These are phyloP conservation scores for Paragorgia papillata DNA, from an alignment of 92 coral and sea anemone genomes.

Conservation along the genomic window DNA sequence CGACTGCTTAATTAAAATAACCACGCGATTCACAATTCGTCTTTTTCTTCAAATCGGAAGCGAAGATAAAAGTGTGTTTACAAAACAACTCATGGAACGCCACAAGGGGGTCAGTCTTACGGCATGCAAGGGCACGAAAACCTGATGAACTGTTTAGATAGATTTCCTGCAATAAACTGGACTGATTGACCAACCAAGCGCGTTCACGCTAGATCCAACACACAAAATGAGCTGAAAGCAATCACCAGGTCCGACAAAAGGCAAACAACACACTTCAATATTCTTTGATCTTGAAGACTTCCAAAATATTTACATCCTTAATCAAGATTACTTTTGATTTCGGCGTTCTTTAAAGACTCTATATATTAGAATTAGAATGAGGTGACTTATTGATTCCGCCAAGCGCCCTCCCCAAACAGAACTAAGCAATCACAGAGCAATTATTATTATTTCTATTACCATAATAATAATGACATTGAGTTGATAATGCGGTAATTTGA, in stretches of 20 bases:
- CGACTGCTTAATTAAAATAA: constrained; percentile 31
- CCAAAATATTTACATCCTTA: constrained; percentile 39
- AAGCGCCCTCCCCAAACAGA: constrained; percentile 47
- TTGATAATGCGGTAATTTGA: constrained; percentile 31
- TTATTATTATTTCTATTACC: constrained; percentile 32
- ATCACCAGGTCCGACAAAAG: not conserved
- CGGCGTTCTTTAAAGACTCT: constrained; percentile 41
- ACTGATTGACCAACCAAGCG: not conserved
- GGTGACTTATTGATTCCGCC: constrained; percentile 51
- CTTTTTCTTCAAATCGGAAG: constrained; percentile 42
- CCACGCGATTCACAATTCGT: constrained; percentile 19
- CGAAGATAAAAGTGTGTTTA: constrained; percentile 28
- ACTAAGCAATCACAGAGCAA: constrained; percentile 43
- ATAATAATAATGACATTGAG: constrained; percentile 33
- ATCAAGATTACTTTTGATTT: constrained; percentile 44
- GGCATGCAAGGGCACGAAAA: not conserved
- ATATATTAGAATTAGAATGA: constrained; percentile 25
- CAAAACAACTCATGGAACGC: constrained; percentile 21
- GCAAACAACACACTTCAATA: constrained; percentile 27
- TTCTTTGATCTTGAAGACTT: constrained; percentile 37
- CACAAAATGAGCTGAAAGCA: not conserved
- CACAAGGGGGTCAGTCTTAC: constrained; percentile 12
- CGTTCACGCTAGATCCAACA: not conserved
- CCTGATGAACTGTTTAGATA: not conserved
- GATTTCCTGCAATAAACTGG: not conserved